Evolutionary conservation across 2,888 invertebrate species (phyloP), one percentile per base, ranked within the genome.

Genomic region (Melanophora roralis): DNA sequence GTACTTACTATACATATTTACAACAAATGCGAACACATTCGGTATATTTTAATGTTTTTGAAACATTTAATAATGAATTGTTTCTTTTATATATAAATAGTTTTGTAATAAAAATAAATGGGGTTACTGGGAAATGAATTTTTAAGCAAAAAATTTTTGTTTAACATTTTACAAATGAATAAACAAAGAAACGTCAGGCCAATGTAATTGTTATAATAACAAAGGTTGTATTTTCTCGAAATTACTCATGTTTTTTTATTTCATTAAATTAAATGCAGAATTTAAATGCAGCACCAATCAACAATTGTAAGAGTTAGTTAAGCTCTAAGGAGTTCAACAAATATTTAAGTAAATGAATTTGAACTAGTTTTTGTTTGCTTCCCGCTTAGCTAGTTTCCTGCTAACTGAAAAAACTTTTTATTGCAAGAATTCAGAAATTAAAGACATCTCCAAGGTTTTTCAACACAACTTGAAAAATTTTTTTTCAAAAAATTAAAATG

Each of bases 31-130:
- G n/a, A n/a, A n/a, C 36, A 69, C 16, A 36, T 14, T 11, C 19
- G 12, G 16, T 16, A 49, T 16, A 78, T 67, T 71, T 75, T 75
- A 75, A 53, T 71, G 71, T 67, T 80, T 75, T 72, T 71, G 71
- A 80, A 72, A 75, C 55, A 75, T 75, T 75, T 75, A 65, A 68
- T 80, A 80, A 76, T 76, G 69, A 80, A 75, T 79, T 75, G 67
- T 75, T 80, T 78, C 51, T 68, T 38, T 5, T 6, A 27, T 27
- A 27, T 5, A 27, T 27, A 27, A 64, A 73, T 74, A 73, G 55
- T 72, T 78, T 68, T 55, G 27, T 72, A 62, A 68, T 73, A 74
- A 74, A 74, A 64, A 69, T 69, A 74, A 74, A 78, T 73, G 74
- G 74, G 74, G 78, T 78, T 78, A 78, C 78, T 78, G 74, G 73